Evolutionary conservation across 2,113 vertebrate genomes (phyloP).

Genomic region (Petromus typicus): DNA sequence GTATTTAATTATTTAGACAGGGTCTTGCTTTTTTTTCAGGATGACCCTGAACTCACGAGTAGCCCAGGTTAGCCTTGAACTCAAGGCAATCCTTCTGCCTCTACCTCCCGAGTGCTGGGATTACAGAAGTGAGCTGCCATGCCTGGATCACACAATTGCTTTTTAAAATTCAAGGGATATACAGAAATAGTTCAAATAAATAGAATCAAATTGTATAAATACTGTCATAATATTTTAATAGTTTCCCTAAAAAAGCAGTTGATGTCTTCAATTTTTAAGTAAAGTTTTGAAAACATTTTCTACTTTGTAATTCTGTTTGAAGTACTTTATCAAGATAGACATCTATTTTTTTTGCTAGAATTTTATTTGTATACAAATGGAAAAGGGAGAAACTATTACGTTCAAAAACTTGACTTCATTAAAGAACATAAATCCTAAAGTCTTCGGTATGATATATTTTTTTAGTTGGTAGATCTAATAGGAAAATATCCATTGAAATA

Average conservation of each 20-base stretch:
- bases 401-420: slow-evolving; percentile 4
- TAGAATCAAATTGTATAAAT: not conserved
- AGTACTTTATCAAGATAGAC: not conserved
- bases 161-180: not conserved
- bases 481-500: slow-evolving; percentile 50
- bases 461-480: slow-evolving; percentile 27
- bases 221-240: not conserved
- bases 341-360: not conserved
- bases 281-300: slow-evolving; percentile 1
- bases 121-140: no score
- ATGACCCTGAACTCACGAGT: no score
- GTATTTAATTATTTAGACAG: no score
- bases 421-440: not conserved
- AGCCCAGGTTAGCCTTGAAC: no score
- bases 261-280: not conserved
- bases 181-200: not conserved
- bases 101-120: no score
- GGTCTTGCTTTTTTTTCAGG: no score
- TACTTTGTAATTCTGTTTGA: not conserved
- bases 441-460: not conserved
- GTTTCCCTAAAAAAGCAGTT: not conserved
- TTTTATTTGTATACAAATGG: not conserved
- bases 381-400: not conserved
- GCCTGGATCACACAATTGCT: no score
- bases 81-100: no score